Base-by-base conservation (phyloP, 35 echinoderm and acorn worm genomes). In the Chiridota heheva region DNA sequence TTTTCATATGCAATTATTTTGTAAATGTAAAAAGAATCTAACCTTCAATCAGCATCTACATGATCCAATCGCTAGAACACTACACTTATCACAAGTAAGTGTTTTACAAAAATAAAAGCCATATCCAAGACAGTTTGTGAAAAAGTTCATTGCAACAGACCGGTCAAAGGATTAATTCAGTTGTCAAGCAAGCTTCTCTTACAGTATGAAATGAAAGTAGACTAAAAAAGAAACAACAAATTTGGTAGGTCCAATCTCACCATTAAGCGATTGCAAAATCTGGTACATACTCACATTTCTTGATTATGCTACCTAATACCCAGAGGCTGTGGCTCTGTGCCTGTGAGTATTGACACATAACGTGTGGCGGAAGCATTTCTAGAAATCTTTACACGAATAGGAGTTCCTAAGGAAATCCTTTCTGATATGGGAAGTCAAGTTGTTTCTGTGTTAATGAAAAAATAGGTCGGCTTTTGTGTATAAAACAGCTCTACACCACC, bases 391-490 rank as follows among this genome's bases (percentile, higher is more conserved):
- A 47, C 68, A 5, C 31, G 82, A 29, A 36, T 86, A 72, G 82
- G 88, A 32, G 60, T 91, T 27, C 88, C 82, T 48, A 31, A 57
- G 4, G 89, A 91, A 40, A 86, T 86, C 20, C 42, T 91, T 33
- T 72, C 74, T 17, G 89, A 91, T 43, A 45, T 69, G 36, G 89
- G 89, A 24, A 77, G 39, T 25, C 73, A 91, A 33, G 86, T 91
- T 59, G 73, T 40, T 3, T 86, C 82, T 18, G 55, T 48, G 8
- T 24, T 90, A 8, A 86, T 91, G 89, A 78, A 86, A 40, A 27
- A 86, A 42, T 91, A 20, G 48, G 75, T 78, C 35, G 64, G 28
- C 26, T 86, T 17, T 51, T 86, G 32, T 81, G 64, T 24, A 82
- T 87, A 12, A 42, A 40, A 40, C 60, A 81, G 49, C 15, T 92